phyloP scores from a whole-genome alignment of 2,113 vertebrate species.

The Oxygymnocypris stewartii region DNA sequence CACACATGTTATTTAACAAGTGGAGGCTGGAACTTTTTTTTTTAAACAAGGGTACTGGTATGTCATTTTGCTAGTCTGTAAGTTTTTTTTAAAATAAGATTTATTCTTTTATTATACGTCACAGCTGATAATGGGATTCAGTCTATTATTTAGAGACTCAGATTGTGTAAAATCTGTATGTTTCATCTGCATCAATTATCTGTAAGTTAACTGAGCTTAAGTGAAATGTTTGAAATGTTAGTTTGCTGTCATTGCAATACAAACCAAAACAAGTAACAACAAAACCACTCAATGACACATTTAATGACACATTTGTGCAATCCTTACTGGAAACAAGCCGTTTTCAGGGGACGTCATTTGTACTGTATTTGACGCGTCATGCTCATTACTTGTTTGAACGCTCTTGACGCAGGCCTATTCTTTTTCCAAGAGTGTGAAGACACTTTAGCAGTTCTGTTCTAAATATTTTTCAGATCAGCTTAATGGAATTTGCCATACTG shows the following conservation, averaged over 20 bases:
- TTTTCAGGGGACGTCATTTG: constrained; percentile 7
- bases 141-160: background rate
- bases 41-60: background rate
- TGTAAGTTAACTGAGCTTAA: background rate
- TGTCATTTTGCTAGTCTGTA: constrained; percentile 16
- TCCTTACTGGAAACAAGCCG: constrained; percentile 11
- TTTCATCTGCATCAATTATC: no score
- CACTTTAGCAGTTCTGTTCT: constrained; percentile 41
- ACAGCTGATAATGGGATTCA: background rate
- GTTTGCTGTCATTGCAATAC: background rate
- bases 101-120: background rate
- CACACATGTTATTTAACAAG: constrained; percentile 21
- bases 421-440: constrained; percentile 43
- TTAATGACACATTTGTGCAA: constrained; percentile 10
- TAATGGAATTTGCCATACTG: constrained; percentile 42
- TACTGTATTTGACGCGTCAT: constrained; percentile 18
- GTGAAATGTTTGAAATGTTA: background rate
- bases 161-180: background rate
- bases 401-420: background rate
- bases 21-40: background rate
- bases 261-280: constrained; percentile 5
- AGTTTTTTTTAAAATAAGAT: background rate
- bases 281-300: constrained; percentile 3
- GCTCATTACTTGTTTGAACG: constrained; percentile 26
- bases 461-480: constrained; percentile 52